Base-by-base conservation (phyloP, 2,888 invertebrate species). In the Cordilura impudica region DNA sequence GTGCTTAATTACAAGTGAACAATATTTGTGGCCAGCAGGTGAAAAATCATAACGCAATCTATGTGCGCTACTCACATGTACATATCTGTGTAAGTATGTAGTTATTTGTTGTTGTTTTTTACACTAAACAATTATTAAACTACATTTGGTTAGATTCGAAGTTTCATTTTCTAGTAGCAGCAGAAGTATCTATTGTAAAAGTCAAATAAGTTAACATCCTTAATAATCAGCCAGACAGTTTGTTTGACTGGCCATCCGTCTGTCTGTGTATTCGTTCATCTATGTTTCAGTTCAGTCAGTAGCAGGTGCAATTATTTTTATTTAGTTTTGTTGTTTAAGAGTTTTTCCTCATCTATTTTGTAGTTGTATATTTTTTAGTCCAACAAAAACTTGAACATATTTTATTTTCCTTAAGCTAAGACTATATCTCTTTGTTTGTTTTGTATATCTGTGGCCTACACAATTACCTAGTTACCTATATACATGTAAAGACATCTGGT, bases 381-480 rank as follows among this genome's bases (percentile, higher is more conserved):
- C 47, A 58, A 45, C 6, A 21, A 35, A 21, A 31, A 19, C 19
- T 16, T 39, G 12, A 39, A 3, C 31, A 31, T 31, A 29, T 54
- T 54, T 67, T 66, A n/a, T 31, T 78, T 66, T 75, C 39, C 43
- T 56, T 49, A 43, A 19, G 19, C 58, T 69, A 65, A 53, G 35
- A 43, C 39, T 73, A 35, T 29, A 58, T 23, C 60, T 66, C 65
- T 53, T 19, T 31, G 6, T 45, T 45, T n/a, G 19, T 53, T 45
- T 56, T 45, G 8, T 14, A 19, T 60, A 31, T 54, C 66, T 67
- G 35, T 71, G 65, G 74, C 71, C 81, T 54, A 75, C 74, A 71
- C 74, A 72, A 72, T 81, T 71, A 79, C 81, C 81, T 76, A 43
- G 76, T 79, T 70, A 76, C 81, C 81, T 43, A 81, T 66, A 67